Evolutionary conservation across 2,888 invertebrate genomes (phyloP), one percentile per base, ranked within the genome.

Genomic region (Dorcus parallelipipedus): DNA sequence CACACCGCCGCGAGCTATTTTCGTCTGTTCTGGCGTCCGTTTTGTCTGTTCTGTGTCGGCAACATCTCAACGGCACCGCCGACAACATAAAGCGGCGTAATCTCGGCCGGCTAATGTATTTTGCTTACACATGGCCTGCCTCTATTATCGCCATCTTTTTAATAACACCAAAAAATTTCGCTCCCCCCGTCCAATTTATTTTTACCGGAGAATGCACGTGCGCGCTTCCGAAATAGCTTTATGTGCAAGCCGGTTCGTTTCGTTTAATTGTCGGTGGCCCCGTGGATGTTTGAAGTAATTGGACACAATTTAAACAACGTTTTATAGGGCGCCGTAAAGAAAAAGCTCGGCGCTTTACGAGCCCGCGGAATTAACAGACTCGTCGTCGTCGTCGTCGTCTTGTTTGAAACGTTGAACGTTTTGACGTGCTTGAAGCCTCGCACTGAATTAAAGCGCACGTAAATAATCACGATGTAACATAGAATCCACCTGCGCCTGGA

Each of bases 21-120:
- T 58, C 40, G 50, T 58, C 58, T 49, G 56, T 58, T 58, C 55
- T 58, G 61, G 49, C 58, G 50, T 50, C 50, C 50, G 50, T 61
- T 61, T 58, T 58, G 58, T 61, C 53, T 50, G 56, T 54, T 55
- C 38, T 40, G 52, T 53, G 57, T 59, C 60, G 54, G 53, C 47
- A 60, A 58, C 60, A 56, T 58, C 52, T 50, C 48, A 55, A 55
- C 57, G 52, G 54, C 55, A 55, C 14, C 60, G 62, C 59, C 62
- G 60, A 58, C 60, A 62, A 51, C 56, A 60, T 60, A 62, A 58
- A 62, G 39, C 39, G 60, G 26, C 54, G 49, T 58, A 60, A 59
- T 60, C 60, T 58, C 58, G 49, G 45, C 58, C 50, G 50, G 50
- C 40, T 50, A 50, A 50, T 50, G 50, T 50, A 50, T 50, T 50